phyloP scores from a whole-genome alignment of 2,113 vertebrate species.

The Leucopsar rothschildi region DNA sequence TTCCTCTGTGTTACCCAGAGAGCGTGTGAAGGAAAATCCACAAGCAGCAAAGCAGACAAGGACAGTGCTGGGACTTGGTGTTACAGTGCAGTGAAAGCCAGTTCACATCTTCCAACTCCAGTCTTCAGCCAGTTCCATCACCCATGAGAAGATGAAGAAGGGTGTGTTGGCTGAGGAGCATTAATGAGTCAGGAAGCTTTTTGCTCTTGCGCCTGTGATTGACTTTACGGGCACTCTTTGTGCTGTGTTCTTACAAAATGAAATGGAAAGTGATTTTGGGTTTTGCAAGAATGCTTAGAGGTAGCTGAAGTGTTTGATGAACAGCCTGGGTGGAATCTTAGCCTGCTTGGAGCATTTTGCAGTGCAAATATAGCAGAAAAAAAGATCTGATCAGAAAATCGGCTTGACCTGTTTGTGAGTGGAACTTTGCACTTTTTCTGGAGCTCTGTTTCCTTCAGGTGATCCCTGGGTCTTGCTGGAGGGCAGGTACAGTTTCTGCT shows the following conservation, averaged over 20 bases:
- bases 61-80: not conserved
- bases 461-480: not conserved
- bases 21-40: accelerated
- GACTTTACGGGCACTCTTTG: not conserved
- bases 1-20: not conserved
- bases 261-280: not conserved
- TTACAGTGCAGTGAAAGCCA: not conserved
- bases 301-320: not conserved
- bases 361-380: not conserved
- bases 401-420: not conserved
- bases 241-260: accelerated
- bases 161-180: not conserved
- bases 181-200: not conserved
- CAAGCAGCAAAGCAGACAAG: not conserved
- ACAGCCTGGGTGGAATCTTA: not conserved
- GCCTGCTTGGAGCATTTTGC: not conserved
- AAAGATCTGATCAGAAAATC: not conserved
- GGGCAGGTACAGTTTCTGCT: not conserved
- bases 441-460: not conserved
- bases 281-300: not conserved
- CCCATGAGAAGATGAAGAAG: not conserved
- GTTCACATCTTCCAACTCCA: not conserved
- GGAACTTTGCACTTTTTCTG: not conserved
- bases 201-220: not conserved
- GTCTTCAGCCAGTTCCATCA: not conserved